These are phyloP conservation scores for Agonopterix arenella DNA, from an alignment of 2,888 invertebrate species.

Conservation along the genomic window DNA sequence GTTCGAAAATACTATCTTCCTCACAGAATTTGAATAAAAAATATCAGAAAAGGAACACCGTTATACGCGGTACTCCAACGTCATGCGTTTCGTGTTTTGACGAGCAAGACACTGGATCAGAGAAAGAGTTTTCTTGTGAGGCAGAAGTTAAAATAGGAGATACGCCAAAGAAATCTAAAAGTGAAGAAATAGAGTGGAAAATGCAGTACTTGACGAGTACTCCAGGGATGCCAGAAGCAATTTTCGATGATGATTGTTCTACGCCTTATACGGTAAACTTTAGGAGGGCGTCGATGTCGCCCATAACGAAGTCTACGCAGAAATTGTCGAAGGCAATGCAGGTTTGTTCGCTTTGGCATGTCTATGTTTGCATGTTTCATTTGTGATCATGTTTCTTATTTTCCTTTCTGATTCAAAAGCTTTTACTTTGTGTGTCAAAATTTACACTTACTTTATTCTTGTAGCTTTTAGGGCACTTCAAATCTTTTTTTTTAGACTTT, in stretches of 20 bases:
- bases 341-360: constrained; percentile 69
- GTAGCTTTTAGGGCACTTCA: no score
- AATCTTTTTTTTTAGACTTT: no score
- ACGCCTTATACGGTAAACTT: constrained; percentile 65
- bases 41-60: constrained; percentile 50
- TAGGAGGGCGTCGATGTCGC: constrained; percentile 89
- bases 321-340: constrained; percentile 93
- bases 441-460: no score
- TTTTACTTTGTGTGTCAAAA: no score
- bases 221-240: constrained; percentile 48
- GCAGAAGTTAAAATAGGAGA: constrained; percentile 20
- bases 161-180: constrained; percentile 46
- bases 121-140: constrained; percentile 29
- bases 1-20: constrained; percentile 51
- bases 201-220: constrained; percentile 65
- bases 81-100: constrained; percentile 66
- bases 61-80: constrained; percentile 49
- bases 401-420: no score
- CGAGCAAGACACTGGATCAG: constrained; percentile 52
- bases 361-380: constrained; percentile 7
- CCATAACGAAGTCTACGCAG: constrained; percentile 91
- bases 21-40: constrained; percentile 55
- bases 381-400: no score
- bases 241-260: constrained; percentile 45
- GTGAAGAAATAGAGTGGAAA: constrained; percentile 30